A percentile compares a stretch with the other conserved stretches of the same genome.
These are phyloP conservation scores for Trachemys scripta DNA, from an alignment of 2,113 vertebrate species.

Conservation along the genomic window DNA sequence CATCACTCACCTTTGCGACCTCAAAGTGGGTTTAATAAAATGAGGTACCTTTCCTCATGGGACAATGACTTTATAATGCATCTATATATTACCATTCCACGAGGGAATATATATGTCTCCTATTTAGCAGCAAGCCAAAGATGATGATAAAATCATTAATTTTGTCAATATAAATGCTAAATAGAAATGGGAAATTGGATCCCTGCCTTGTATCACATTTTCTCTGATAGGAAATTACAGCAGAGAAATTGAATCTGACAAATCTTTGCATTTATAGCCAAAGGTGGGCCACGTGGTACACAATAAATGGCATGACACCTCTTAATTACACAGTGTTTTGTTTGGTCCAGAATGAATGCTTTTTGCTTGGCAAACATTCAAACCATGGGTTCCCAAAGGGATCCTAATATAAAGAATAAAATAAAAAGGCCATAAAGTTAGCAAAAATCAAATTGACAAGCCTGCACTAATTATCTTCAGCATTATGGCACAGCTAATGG, in stretches of 20 bases:
- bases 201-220: constrained; percentile 77
- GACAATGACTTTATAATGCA: neutral
- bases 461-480: constrained; percentile 74
- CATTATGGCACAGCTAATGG: constrained; percentile 61
- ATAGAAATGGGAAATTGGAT: constrained; percentile 83
- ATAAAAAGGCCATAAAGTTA: constrained; percentile 71
- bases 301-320: constrained; percentile 77
- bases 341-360: constrained; percentile 63
- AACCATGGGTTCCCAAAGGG: constrained; percentile 56
- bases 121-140: constrained; percentile 74
- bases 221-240: constrained; percentile 79
- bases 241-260: constrained; percentile 78
- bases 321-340: constrained; percentile 82
- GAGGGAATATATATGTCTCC: constrained; percentile 56
- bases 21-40: constrained; percentile 46
- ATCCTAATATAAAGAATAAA: constrained; percentile 67
- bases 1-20: neutral
- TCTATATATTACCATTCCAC: constrained; percentile 32
- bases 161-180: constrained; percentile 87
- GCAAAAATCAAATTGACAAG: constrained; percentile 77
- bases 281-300: constrained; percentile 60
- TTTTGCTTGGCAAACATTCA: constrained; percentile 35
- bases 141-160: constrained; percentile 84
- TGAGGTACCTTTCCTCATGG: neutral
- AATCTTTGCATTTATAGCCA: constrained; percentile 72